Percentiles rank a stretch among this genome's conserved stretches.
phyloP scores from a whole-genome alignment of 2,113 vertebrate genomes.

The Lathamus discolor region DNA sequence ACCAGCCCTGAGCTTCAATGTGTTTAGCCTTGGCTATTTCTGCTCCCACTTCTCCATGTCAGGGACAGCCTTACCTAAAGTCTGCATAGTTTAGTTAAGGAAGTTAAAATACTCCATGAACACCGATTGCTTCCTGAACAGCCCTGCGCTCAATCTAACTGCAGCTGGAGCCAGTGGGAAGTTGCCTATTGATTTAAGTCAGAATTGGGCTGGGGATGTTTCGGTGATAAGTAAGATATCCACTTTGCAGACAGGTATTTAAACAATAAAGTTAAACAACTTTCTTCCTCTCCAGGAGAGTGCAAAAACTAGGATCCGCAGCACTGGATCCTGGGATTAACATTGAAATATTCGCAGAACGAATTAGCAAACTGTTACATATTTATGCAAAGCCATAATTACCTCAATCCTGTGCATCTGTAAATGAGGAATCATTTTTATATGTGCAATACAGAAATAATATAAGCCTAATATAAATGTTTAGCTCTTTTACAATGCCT shows the following conservation, averaged over 20 bases:
- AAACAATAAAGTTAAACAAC: not conserved
- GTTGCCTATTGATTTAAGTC: not conserved
- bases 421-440: not conserved
- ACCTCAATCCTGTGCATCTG: not conserved
- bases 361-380: not conserved
- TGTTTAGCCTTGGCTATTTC: not conserved
- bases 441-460: not conserved
- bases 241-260: not conserved
- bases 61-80: not conserved
- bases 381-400: constrained; percentile 46
- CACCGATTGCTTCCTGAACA: not conserved
- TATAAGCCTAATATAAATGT: constrained; percentile 12
- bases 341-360: not conserved
- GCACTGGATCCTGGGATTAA: not conserved
- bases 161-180: not conserved
- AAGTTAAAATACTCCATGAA: not conserved
- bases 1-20: not conserved
- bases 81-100: not conserved
- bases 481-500: not conserved
- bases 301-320: not conserved
- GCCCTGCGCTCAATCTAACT: not conserved
- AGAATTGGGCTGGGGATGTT: not conserved
- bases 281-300: not conserved
- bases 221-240: not conserved
- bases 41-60: fast-evolving